A percentile compares a stretch with the other conserved stretches of the same genome.
These are phyloP conservation scores for Petrocephalus sullivani DNA, from an alignment of 2,797 vertebrate species.

Conservation along the genomic window DNA sequence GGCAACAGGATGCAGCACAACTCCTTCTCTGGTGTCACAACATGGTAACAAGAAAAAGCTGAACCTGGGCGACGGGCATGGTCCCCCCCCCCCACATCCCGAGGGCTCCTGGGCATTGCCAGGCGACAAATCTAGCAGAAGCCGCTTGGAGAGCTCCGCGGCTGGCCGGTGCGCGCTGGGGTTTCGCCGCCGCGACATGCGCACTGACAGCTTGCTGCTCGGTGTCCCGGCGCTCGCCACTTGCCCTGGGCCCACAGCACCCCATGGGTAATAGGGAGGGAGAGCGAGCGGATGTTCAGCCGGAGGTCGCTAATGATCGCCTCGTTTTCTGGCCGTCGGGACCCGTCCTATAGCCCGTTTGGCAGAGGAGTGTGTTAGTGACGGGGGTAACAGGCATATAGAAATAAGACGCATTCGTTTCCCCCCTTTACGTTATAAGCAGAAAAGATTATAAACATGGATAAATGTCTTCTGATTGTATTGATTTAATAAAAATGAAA, in stretches of 20 bases:
- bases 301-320: neutral
- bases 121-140: conserved; percentile 12
- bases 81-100: neutral
- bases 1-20: neutral
- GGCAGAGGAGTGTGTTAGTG: neutral
- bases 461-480: conserved; percentile 31
- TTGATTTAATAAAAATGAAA: conserved; percentile 38
- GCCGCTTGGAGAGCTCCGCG: conserved; percentile 19
- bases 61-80: neutral
- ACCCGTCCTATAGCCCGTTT: neutral
- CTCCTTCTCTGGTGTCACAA: neutral
- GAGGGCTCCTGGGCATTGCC: neutral
- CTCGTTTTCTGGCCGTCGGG: neutral
- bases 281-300: neutral
- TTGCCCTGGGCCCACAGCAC: neutral
- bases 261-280: neutral
- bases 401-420: neutral
- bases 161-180: neutral
- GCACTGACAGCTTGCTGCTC: neutral
- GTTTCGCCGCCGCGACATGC: conserved; percentile 3
- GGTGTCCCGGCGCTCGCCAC: neutral
- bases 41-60: neutral
- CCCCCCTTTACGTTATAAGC: neutral
- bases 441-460: neutral
- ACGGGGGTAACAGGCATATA: neutral